Base-by-base conservation (phyloP, 2,888 invertebrate species). In the Drosophila meridionalis region DNA sequence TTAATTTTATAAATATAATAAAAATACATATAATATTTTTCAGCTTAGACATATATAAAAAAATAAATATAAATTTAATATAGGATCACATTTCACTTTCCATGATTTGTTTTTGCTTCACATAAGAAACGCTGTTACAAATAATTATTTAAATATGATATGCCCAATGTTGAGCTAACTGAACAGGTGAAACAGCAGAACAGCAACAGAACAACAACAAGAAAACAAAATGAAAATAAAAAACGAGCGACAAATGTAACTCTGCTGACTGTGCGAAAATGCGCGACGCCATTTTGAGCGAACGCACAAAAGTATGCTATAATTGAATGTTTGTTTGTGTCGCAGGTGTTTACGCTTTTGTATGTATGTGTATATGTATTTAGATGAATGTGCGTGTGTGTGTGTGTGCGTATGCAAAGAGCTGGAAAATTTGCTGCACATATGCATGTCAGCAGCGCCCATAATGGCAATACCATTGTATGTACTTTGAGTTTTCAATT, bases 401-500 rank as follows among this genome's bases (percentile, higher is more conserved):
- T 40, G 57, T 43, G 59, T 60, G 28, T 76, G 40, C 64, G 14
- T 48, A 20, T 52, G 66, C 50, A 56, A 71, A 80, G 70, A 66
- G 36, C 50, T 80, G 80, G 59, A 64, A 78, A 79, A 80, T 82
- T 75, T 65, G 75, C 71, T 58, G 71, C 73, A 73, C 69, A 71
- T 64, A 64, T 76, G 69, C 73, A 79, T 75, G 78, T 68, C 59
- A 63, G 72, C 78, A 72, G 47, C 69, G 59, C 52, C 72, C 83
- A 76, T 85, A 80, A 85, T 88, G 69, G 83, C 83, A 74, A 83
- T 75, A 76, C 60, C 78, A 82, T 83, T 80, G 78, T 82, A 74
- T 80, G 80, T 86, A 78, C 80, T 84, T 83, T 86, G 82, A 82
- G 85, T 88, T 88, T 86, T 86, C 88, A 86, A 88, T 86, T 86